Evolutionary conservation across 2,888 invertebrate species (phyloP).

Genomic region (Thymelicus lineola): DNA sequence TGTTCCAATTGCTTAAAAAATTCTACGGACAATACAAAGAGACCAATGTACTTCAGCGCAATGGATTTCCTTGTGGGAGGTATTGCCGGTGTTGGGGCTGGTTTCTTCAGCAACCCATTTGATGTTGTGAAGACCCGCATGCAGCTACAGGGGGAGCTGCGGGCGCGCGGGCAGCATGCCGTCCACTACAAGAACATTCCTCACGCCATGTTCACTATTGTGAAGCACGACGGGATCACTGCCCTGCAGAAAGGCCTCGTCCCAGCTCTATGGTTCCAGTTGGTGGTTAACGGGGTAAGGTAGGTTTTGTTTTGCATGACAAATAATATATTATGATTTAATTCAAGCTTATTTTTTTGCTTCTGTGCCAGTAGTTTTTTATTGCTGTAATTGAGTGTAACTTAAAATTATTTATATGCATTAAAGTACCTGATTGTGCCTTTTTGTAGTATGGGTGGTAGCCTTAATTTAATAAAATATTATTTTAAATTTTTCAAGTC

Average conservation of each 20-base stretch:
- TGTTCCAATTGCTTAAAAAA: background rate
- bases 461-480: too few relatives aligned
- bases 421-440: too few relatives aligned
- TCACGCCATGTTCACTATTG: constrained; percentile 91
- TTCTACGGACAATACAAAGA: constrained; percentile 5
- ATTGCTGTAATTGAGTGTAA: too few relatives aligned
- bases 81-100: constrained; percentile 90
- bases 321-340: background rate
- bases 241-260: constrained; percentile 92
- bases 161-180: constrained; percentile 86
- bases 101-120: constrained; percentile 94
- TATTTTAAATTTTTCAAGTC: too few relatives aligned
- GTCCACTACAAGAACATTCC: constrained; percentile 90
- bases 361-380: background rate
- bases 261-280: constrained; percentile 93
- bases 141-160: constrained; percentile 94
- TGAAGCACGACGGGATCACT: constrained; percentile 90
- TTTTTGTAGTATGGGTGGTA: too few relatives aligned
- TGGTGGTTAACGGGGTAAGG: constrained; percentile 86
- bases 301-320: constrained; percentile 54
- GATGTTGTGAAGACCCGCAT: constrained; percentile 96
- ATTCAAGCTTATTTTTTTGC: background rate
- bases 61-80: constrained; percentile 92
- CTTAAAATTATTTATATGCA: background rate
- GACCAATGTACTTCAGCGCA: constrained; percentile 42